Conservation (phyloP, 2,797 vertebrate species). For the Phoxinus dragarum region DNA sequence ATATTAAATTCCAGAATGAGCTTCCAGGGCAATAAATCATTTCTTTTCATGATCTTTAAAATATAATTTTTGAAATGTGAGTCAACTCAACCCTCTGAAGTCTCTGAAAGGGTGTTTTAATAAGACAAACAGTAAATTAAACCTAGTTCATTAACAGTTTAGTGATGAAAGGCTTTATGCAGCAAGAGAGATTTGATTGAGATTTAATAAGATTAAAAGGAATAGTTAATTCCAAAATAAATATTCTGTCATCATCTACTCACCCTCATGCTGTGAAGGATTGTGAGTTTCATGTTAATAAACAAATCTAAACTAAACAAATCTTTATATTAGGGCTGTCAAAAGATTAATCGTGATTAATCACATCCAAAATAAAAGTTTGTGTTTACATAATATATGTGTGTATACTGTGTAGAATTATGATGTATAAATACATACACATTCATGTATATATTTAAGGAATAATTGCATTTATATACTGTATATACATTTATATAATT, state of each 20-base stretch:
- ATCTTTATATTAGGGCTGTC: background rate
- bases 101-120: background rate
- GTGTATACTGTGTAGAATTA: no score
- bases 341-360: no score
- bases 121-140: background rate
- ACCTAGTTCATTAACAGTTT: background rate
- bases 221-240: background rate
- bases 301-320: no score
- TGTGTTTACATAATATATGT: no score
- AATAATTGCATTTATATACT: no score
- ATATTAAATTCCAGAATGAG: constrained; percentile 27
- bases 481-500: no score
- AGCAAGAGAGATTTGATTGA: background rate
- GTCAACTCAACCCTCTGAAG: background rate
- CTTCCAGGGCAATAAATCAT: constrained; percentile 21
- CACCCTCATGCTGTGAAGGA: background rate
- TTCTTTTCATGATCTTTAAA: constrained; percentile 15
- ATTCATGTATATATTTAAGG: no score
- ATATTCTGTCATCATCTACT: background rate
- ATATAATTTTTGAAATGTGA: constrained; percentile 13
- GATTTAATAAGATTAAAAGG: background rate
- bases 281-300: no score
- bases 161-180: background rate
- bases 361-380: no score
- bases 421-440: no score